phyloP scores from a whole-genome alignment of 2,113 vertebrate species.

The Triplophysa dalaica region DNA sequence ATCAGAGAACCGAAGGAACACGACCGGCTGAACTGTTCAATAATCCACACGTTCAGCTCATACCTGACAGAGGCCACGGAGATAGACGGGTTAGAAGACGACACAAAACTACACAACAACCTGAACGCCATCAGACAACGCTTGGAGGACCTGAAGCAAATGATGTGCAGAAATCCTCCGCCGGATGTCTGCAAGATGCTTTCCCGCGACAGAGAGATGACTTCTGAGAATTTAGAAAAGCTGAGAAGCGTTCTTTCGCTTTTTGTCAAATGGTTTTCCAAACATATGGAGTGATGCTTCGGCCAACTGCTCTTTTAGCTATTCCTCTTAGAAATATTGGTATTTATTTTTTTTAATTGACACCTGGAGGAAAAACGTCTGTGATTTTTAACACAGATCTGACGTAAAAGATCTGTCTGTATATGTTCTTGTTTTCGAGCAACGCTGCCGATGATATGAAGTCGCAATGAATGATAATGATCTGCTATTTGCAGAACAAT shows the following conservation, averaged over 20 bases:
- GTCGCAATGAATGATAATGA: neutral
- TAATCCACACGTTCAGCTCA: neutral
- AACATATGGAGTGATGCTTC: neutral
- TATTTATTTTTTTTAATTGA: conserved; percentile 26
- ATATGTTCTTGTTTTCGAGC: neutral
- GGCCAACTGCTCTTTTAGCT: neutral
- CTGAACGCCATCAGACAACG: neutral
- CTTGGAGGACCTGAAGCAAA: fast-evolving
- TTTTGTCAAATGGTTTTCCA: neutral
- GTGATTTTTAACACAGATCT: neutral
- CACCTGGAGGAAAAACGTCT: neutral
- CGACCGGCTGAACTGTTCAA: neutral
- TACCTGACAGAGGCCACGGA: neutral
- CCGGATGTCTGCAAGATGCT: neutral
- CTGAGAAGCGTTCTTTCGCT: conserved; percentile 4
- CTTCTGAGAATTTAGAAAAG: neutral
- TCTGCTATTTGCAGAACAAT: neutral
- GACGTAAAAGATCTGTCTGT: neutral
- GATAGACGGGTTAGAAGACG: fast-evolving
- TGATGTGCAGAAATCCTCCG: fast-evolving
- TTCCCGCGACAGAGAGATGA: neutral
- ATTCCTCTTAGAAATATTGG: neutral
- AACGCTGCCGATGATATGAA: neutral
- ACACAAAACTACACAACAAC: neutral
- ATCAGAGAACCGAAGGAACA: neutral